Percentiles rank a stretch among this genome's conserved stretches.
Conservation (phyloP, 2,888 invertebrate species). For the Spodoptera exigua region DNA sequence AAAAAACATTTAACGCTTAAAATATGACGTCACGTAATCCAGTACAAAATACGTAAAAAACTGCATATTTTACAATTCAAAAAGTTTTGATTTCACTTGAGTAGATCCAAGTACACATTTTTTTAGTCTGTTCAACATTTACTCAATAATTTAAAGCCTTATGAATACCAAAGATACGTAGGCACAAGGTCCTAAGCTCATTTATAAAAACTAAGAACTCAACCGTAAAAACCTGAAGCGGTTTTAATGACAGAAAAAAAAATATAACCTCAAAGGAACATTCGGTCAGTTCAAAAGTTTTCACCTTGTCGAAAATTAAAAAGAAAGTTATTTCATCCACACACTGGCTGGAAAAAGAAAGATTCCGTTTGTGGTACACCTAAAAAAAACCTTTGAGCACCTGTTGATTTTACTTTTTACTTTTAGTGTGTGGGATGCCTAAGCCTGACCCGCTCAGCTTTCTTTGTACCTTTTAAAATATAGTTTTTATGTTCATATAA, state of each 20-base stretch:
- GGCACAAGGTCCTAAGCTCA: no score
- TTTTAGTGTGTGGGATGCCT: conserved; percentile 49
- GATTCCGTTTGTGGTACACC: conserved; percentile 47
- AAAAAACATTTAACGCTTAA: no score
- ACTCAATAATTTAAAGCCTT: no score
- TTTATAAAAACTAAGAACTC: no score
- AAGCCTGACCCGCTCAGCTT: conserved; percentile 29
- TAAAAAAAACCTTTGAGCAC: conserved; percentile 58
- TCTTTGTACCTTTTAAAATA: conserved; percentile 38
- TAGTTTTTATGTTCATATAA: conserved; percentile 3
- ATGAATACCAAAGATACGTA: no score
- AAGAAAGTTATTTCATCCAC: conserved; percentile 43
- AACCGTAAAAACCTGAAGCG: neutral
- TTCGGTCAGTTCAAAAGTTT: conserved; percentile 36
- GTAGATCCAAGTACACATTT: no score
- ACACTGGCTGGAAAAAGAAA: conserved; percentile 50
- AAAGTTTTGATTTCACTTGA: no score
- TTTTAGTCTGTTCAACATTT: no score
- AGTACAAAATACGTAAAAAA: no score
- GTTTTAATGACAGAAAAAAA: neutral
- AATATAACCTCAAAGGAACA: neutral
- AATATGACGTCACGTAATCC: no score
- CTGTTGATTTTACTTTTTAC: conserved; percentile 57
- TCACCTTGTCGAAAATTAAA: conserved; percentile 24
- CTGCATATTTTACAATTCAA: no score